phyloP scores from a whole-genome alignment of 2,797 vertebrate genomes.

The Myotis myotis region DNA sequence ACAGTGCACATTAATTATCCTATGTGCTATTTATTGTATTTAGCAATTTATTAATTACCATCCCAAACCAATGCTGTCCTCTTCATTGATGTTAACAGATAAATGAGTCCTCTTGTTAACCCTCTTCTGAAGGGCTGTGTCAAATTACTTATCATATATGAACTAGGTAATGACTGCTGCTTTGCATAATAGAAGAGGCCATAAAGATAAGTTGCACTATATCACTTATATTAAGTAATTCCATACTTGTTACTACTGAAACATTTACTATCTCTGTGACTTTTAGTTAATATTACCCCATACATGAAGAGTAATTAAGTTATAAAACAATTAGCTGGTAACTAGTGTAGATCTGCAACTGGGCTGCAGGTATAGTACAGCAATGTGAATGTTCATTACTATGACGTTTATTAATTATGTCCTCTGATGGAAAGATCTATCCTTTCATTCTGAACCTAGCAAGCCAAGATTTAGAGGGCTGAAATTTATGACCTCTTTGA shows the following conservation, averaged over 20 bases:
- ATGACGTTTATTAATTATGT: neutral
- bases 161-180: neutral
- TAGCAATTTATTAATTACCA: neutral
- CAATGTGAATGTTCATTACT: neutral
- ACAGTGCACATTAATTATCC: neutral
- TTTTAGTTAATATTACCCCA: neutral
- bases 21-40: neutral
- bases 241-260: neutral
- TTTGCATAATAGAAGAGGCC: neutral
- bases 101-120: neutral
- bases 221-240: neutral
- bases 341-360: neutral
- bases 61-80: neutral
- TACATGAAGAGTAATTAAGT: neutral
- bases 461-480: neutral
- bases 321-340: neutral
- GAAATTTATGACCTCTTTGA: neutral
- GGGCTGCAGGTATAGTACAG: neutral
- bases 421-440: neutral
- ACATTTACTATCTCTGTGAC: neutral
- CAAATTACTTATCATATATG: neutral
- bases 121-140: neutral
- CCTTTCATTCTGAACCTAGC: neutral
- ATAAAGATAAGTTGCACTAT: slow-evolving; percentile 2
- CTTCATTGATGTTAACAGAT: neutral